These are phyloP conservation scores for Bradysia coprophila DNA, from an alignment of 1,140 invertebrate species.

Conservation along the genomic window DNA sequence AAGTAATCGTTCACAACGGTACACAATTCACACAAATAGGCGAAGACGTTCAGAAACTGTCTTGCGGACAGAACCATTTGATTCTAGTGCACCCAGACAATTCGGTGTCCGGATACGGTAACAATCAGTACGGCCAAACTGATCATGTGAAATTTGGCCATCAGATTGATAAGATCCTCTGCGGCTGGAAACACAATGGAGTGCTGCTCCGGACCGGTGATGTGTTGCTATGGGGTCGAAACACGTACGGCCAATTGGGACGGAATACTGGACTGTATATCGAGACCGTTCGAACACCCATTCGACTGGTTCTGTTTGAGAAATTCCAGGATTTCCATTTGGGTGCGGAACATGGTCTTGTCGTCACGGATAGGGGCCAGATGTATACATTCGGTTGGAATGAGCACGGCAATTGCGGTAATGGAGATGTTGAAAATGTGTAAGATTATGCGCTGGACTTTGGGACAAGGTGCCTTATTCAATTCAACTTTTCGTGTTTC, in stretches of 20 bases:
- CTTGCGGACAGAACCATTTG: constrained; percentile 56
- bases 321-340: constrained; percentile 37
- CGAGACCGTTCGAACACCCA: too few species aligned
- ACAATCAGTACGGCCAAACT: constrained; percentile 51
- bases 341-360: constrained; percentile 62
- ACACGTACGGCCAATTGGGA: constrained; percentile 62
- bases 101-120: constrained; percentile 35
- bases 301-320: too few species aligned
- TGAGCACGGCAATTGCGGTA: constrained; percentile 76
- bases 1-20: not conserved
- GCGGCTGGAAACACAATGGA: constrained; percentile 58
- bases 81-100: constrained; percentile 26
- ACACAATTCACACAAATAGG: not conserved
- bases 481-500: not conserved
- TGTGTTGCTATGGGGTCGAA: constrained; percentile 56
- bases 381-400: constrained; percentile 80
- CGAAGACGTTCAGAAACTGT: constrained; percentile 8
- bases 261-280: constrained; percentile 8
- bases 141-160: constrained; percentile 16
- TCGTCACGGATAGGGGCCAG: constrained; percentile 32
- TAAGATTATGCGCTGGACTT: constrained; percentile 4
- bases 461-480: not conserved
- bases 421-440: constrained; percentile 39
- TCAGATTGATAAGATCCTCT: constrained; percentile 24
- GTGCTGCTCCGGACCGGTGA: constrained; percentile 34